Evolutionary conservation across 2,888 invertebrate species (phyloP).

Genomic region (Hydrotaea cyrtoneurina): DNA sequence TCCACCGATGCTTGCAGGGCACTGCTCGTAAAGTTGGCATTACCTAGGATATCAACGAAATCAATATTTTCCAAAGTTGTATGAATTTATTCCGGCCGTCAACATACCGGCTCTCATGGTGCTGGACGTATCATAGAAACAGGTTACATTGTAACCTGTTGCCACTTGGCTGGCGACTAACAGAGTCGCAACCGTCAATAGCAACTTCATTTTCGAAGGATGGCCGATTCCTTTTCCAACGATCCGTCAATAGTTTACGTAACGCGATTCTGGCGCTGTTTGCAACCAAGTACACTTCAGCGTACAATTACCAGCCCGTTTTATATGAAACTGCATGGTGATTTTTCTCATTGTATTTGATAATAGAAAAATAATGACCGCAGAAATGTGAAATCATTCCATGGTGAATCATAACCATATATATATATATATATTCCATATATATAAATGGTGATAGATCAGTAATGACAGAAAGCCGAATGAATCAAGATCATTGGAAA

Average conservation of each 20-base stretch:
- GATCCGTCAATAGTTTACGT: not conserved
- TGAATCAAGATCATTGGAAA: no score
- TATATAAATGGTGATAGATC: no score
- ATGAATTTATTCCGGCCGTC: not conserved
- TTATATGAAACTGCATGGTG: not conserved
- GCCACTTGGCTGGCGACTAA: constrained; percentile 59
- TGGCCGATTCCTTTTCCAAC: no score
- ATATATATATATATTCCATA: no score
- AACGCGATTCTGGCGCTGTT: not conserved
- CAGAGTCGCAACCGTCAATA: constrained; percentile 16
- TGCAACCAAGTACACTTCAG: not conserved
- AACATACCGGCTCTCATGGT: constrained; percentile 76
- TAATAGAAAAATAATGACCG: not conserved
- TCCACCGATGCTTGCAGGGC: constrained; percentile 88
- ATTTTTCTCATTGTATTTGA: not conserved
- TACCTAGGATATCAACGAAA: constrained; percentile 82
- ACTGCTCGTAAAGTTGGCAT: constrained; percentile 87
- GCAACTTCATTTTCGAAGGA: constrained; percentile 32
- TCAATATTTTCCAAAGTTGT: not conserved
- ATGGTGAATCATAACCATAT: not conserved
- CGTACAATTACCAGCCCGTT: not conserved
- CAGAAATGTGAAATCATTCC: not conserved
- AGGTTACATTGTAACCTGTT: constrained; percentile 73
- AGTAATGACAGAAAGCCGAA: no score
- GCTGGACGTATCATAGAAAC: constrained; percentile 77